A percentile compares a stretch with the other conserved stretches of the same genome.
Evolutionary conservation across 2,888 invertebrate species (phyloP).

Genomic region (Athalia cordata): DNA sequence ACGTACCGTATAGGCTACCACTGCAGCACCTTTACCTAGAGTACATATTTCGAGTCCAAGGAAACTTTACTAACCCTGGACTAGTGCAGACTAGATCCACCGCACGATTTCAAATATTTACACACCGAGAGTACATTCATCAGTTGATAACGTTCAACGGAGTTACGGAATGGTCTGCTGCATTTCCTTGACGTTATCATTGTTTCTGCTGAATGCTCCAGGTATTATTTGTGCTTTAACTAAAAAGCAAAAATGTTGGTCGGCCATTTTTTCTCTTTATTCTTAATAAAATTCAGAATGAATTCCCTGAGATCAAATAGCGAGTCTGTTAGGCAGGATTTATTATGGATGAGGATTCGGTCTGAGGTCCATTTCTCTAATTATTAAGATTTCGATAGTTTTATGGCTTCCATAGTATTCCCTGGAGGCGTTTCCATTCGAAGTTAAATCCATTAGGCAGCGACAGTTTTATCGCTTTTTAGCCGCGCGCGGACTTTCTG

Average conservation of each 20-base stretch:
- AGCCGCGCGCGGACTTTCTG: neutral
- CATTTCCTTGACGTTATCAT: too few species aligned
- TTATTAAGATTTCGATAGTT: constrained; percentile 25
- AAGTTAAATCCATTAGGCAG: constrained; percentile 23
- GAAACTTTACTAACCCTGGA: neutral
- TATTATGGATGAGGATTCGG: constrained; percentile 9
- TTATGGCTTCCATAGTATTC: constrained; percentile 27
- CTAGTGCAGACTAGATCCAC: neutral
- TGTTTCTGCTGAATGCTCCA: too few species aligned
- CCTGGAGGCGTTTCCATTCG: neutral
- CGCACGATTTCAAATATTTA: neutral
- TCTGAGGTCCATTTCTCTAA: constrained; percentile 8
- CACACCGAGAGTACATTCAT: neutral
- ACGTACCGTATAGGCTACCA: too few species aligned
- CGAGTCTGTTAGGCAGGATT: neutral
- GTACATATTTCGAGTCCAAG: neutral
- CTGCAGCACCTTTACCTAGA: neutral
- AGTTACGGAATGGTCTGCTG: too few species aligned
- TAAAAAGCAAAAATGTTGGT: too few species aligned
- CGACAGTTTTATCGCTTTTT: constrained; percentile 23
- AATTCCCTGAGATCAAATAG: constrained; percentile 11
- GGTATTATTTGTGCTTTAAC: too few species aligned
- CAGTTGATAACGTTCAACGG: neutral
- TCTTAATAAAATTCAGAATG: constrained; percentile 19
- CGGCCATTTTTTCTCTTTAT: too few species aligned